Evolutionary conservation across 2,888 invertebrate genomes (phyloP).

Genomic region (Drosophila mayaguana): DNA sequence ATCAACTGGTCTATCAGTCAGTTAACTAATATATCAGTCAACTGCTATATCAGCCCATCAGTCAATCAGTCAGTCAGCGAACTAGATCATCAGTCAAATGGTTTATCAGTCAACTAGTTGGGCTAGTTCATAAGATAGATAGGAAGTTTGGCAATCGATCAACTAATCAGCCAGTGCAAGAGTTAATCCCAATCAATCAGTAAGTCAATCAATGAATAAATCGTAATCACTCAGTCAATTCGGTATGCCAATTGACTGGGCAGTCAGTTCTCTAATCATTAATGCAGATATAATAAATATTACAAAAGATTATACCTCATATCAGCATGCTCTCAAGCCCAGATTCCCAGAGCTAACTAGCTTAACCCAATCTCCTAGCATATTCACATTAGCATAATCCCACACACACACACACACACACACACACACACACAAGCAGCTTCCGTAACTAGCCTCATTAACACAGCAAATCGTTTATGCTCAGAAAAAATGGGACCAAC

Average conservation of each 20-base stretch:
- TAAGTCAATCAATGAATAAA: neutral
- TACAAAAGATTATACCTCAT: neutral
- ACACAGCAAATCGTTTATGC: conserved; percentile 83
- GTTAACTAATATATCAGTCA: too few relatives aligned
- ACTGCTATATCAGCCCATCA: neutral
- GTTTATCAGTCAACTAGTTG: neutral
- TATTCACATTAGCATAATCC: conserved; percentile 46
- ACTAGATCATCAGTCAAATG: neutral
- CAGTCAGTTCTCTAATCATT: neutral
- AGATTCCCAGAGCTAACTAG: neutral
- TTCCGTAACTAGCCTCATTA: conserved; percentile 60
- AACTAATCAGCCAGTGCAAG: neutral
- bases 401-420: conserved; percentile 45
- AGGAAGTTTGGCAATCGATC: too few relatives aligned
- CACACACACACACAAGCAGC: conserved; percentile 16
- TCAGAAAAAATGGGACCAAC: conserved; percentile 71
- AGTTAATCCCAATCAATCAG: neutral
- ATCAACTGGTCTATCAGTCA: too few relatives aligned
- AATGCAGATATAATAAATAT: neutral
- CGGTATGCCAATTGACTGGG: too few relatives aligned
- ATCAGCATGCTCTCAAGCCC: neutral
- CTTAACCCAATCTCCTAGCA: conserved; percentile 7
- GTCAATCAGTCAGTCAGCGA: neutral
- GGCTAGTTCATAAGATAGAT: too few relatives aligned
- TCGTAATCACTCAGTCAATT: too few relatives aligned